Evolutionary conservation across 2,113 vertebrate species (phyloP).

Genomic region (Limanda limanda): DNA sequence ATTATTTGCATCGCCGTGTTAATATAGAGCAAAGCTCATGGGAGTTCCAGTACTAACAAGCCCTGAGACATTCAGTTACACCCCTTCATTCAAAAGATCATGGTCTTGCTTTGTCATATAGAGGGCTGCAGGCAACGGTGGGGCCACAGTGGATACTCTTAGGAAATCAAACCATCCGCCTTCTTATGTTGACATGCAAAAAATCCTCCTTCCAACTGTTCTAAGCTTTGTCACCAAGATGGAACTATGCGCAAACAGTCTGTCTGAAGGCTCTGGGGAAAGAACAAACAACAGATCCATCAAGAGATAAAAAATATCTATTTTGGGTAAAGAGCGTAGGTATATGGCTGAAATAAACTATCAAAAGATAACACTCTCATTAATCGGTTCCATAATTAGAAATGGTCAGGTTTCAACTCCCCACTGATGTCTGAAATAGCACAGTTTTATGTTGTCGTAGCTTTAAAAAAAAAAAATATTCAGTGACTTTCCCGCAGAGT

Average conservation of each 20-base stretch:
- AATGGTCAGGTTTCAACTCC: neutral
- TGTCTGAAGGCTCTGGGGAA: constrained; percentile 21
- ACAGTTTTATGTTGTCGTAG: neutral
- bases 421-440: constrained; percentile 40
- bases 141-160: constrained; percentile 13
- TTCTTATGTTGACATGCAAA: constrained; percentile 42
- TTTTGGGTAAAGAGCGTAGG: constrained; percentile 54
- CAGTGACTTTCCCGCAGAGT: neutral
- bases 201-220: constrained; percentile 16
- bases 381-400: constrained; percentile 50
- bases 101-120: neutral
- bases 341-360: constrained; percentile 47
- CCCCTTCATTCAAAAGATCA: neutral
- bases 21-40: neutral
- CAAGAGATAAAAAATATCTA: constrained; percentile 47
- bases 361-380: constrained; percentile 23
- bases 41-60: neutral
- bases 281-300: constrained; percentile 39
- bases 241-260: constrained; percentile 27
- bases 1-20: constrained; percentile 14
- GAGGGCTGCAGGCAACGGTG: neutral
- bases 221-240: constrained; percentile 31
- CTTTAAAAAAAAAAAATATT: constrained; percentile 10
- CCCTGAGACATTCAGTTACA: neutral
- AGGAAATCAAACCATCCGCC: neutral